phyloP scores from a whole-genome alignment of 2,113 vertebrate genomes.

The Indicator indicator region DNA sequence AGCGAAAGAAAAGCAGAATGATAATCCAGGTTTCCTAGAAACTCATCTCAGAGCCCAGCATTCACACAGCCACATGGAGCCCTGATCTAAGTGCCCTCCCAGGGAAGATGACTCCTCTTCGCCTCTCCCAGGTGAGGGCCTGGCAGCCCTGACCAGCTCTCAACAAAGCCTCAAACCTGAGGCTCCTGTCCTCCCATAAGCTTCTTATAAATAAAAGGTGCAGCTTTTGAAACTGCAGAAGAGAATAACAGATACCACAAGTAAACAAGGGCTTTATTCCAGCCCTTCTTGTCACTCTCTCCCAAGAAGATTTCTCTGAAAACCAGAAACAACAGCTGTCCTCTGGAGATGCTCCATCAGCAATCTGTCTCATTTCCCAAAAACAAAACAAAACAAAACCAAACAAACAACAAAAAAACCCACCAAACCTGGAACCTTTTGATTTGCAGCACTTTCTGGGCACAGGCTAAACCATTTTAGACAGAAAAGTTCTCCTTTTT shows the following conservation, averaged over 20 bases:
- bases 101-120: not conserved
- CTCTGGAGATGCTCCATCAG: not conserved
- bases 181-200: not conserved
- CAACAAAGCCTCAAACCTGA: not conserved
- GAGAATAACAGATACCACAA: fast-evolving
- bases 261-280: not conserved
- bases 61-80: not conserved
- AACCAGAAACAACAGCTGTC: not conserved
- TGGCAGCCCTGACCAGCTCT: not conserved
- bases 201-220: not conserved
- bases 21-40: not conserved
- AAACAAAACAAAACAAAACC: not conserved
- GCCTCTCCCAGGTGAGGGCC: not conserved
- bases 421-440: not conserved
- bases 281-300: not conserved
- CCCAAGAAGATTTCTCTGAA: not conserved
- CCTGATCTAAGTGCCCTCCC: fast-evolving
- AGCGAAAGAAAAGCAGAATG: fast-evolving
- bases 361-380: not conserved
- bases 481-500: not conserved
- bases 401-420: too few species aligned
- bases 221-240: not conserved
- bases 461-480: not conserved
- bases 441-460: not conserved
- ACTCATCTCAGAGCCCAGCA: fast-evolving